These are phyloP conservation scores for Dysidea cf. avara DNA, from an alignment of 37 sponge, comb jelly and placozoan species.

Conservation along the genomic window DNA sequence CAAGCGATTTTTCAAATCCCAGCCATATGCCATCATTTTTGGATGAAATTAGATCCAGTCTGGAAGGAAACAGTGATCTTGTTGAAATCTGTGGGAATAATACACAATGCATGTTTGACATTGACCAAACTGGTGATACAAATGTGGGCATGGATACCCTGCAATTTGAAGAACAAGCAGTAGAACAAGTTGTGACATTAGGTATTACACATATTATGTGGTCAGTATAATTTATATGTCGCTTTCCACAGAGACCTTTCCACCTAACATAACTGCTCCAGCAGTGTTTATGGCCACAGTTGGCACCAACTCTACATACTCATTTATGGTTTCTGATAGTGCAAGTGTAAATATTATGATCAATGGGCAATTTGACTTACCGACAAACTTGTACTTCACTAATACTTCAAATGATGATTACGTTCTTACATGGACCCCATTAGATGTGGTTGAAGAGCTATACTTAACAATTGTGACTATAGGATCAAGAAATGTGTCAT, in stretches of 20 bases:
- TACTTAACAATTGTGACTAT: conserved; percentile 12
- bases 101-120: conserved; percentile 56
- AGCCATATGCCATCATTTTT: conserved; percentile 48
- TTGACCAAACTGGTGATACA: conserved; percentile 44
- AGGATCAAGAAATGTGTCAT: conserved; percentile 19
- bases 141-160: conserved; percentile 35
- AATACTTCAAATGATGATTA: background rate
- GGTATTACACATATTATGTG: background rate
- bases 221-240: no score
- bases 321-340: background rate
- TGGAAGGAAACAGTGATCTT: conserved; percentile 6
- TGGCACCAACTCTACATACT: background rate
- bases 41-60: conserved; percentile 21
- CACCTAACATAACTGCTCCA: conserved; percentile 1
- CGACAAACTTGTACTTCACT: background rate
- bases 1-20: conserved; percentile 36
- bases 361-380: background rate
- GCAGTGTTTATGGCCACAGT: background rate
- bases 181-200: background rate
- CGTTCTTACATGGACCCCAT: conserved; percentile 21
- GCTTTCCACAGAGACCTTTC: conserved; percentile 10
- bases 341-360: background rate
- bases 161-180: background rate
- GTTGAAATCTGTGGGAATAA: conserved; percentile 24
- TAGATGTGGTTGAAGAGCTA: background rate